Evolutionary conservation across 2,113 vertebrate species (phyloP), one percentile per base, ranked within the genome.

Genomic region (Anarrhichthys ocellatus): DNA sequence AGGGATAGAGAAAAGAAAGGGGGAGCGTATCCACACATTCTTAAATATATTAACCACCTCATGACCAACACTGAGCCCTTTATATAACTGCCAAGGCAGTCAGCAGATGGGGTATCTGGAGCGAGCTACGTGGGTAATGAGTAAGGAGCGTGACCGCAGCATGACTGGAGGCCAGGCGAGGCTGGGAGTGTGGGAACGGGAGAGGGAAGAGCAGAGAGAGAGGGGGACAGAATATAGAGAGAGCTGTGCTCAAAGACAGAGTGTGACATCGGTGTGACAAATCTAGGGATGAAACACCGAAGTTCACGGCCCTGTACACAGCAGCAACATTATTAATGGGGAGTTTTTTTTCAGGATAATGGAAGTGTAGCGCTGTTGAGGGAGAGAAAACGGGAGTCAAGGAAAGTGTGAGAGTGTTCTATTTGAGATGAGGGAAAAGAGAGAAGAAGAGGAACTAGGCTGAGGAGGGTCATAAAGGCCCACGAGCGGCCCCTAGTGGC

Each of bases 31-130:
- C 50, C 20, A 61, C 17, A 62, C 42, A 89, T 75, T 77, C 67
- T 52, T 32, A 11, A 72, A 80, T 66, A 54, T 80, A 52, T 69
- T 71, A 78, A 83, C 54, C 75, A 78, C 70, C 83, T 80, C 58
- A 5, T 85, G 81, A 88, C 76, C 65, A 83, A 88, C 90, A 91
- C 74, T n/a, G 64, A 63, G 46, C 56, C 64, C 82, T 88, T 92
- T 90, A 79, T 88, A 20, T 71, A 75, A 69, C 32, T 2, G 29
- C 48, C n/a, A 20, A n/a, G 9, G 78, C 24, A 70, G 70, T 44
- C 86, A 84, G 76, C 82, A 84, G 85, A 89, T 44, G 71, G 61
- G 70, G 72, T 81, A 85, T 87, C 58, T 87, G 80, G 83, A 78
- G 54, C 42, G 4, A 78, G 78, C 76, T 46, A 69, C 40, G 44